phyloP scores from a whole-genome alignment of 2,888 invertebrate genomes.

The Hedychridium roseum region DNA sequence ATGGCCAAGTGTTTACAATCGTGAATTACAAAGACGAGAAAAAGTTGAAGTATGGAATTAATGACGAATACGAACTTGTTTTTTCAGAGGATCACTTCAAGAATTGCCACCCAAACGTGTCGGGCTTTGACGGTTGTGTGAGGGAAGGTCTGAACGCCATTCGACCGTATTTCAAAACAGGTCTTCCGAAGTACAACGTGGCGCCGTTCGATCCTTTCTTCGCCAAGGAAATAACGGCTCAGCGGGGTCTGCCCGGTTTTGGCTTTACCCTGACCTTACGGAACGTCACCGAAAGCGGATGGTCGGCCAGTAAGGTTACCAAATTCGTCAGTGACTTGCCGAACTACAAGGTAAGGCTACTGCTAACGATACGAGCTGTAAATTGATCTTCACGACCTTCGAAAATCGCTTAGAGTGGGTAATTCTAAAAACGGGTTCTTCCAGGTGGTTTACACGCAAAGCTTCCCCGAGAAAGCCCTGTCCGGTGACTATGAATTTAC shows the following conservation, averaged over 20 bases:
- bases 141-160: conserved; percentile 76
- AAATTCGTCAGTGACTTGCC: conserved; percentile 70
- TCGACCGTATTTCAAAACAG: conserved; percentile 76
- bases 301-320: conserved; percentile 79
- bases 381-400: too few relatives aligned
- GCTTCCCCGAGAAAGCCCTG: conserved; percentile 82
- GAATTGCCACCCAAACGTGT: conserved; percentile 70
- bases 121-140: conserved; percentile 77
- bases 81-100: conserved; percentile 65
- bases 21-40: too few relatives aligned
- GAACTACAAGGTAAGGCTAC: conserved; percentile 50
- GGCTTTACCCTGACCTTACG: conserved; percentile 77
- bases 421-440: too few relatives aligned
- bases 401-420: too few relatives aligned
- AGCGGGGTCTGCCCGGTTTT: conserved; percentile 70
- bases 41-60: background rate
- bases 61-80: conserved; percentile 1
- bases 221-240: conserved; percentile 72
- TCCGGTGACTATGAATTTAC: conserved; percentile 74
- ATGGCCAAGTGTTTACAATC: too few relatives aligned
- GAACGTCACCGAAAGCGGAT: conserved; percentile 80
- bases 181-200: conserved; percentile 76
- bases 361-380: background rate
- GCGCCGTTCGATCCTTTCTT: conserved; percentile 82
- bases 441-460: conserved; percentile 77